Evolutionary conservation across 1,140 invertebrate species (phyloP).

Genomic region (Papilio glaucus): DNA sequence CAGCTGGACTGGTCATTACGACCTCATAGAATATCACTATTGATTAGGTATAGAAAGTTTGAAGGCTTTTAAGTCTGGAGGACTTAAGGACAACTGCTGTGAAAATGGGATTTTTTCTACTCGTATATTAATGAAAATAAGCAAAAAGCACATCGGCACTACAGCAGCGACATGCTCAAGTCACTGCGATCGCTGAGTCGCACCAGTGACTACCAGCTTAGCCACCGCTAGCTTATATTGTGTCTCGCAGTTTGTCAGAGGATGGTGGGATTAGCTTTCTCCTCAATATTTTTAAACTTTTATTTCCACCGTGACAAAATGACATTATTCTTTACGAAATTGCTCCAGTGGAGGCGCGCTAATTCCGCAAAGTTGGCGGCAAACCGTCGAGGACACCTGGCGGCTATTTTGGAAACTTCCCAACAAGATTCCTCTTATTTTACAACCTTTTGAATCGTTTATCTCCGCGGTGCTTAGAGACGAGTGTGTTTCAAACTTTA

Average conservation of each 20-base stretch:
- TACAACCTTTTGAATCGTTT: constrained; percentile 60
- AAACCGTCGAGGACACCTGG: constrained; percentile 60
- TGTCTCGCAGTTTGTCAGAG: too few relatives aligned
- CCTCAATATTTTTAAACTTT: constrained; percentile 47
- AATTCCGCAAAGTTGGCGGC: constrained; percentile 59
- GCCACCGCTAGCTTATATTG: background rate
- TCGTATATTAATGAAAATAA: too few relatives aligned
- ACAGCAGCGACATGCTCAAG: too few relatives aligned
- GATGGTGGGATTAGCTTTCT: too few relatives aligned
- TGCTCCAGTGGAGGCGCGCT: constrained; percentile 48
- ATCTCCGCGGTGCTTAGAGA: constrained; percentile 52
- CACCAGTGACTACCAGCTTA: background rate
- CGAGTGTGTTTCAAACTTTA: constrained; percentile 59
- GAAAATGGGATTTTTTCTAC: too few relatives aligned
- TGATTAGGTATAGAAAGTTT: too few relatives aligned
- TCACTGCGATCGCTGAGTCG: too few relatives aligned
- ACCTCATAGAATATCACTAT: too few relatives aligned
- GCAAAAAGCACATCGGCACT: too few relatives aligned
- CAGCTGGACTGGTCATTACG: too few relatives aligned
- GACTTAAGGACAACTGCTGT: too few relatives aligned
- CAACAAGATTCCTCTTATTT: constrained; percentile 47
- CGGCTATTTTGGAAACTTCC: constrained; percentile 52
- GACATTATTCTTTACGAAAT: constrained; percentile 61
- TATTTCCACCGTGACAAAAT: constrained; percentile 57
- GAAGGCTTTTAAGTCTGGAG: too few relatives aligned